Base-by-base conservation (phyloP, 2,888 invertebrate species). In the Calliphora vomitoria region DNA sequence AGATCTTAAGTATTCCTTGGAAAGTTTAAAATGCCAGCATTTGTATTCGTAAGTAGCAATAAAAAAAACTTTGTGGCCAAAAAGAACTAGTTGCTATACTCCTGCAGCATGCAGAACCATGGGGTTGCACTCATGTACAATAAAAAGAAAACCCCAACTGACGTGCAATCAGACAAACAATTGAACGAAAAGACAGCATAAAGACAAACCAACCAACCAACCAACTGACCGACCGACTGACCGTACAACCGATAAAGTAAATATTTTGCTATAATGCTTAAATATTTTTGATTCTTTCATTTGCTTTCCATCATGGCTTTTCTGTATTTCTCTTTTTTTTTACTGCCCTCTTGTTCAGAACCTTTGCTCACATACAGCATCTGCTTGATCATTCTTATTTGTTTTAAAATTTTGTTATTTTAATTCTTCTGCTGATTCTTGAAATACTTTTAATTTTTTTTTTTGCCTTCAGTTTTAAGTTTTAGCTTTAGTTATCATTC, bases 81-180 rank as follows among this genome's bases (percentile, higher is more conserved):
- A 53, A 44, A 13, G 80, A 80, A 80, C 31, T 35, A 35, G 47
- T 47, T 13, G 10, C 13, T 80, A 85, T 80, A 69, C 47, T 75
- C 75, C 62, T 58, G 64, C 38, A 75, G 6, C 25, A 60, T 47
- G n/a, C 8, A 60, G 58, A 66, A 64, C 58, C 74, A 75, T 58
- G 64, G 81, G 81, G 13, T 60, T 75, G 75, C 41, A 55, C 35
- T 82, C 25, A 50, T 4, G 25, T 8, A 18, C 53, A 53, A 55
- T 25, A 25, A 25, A 25, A 25, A 20, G 18, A 18, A 55, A 20
- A 10, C 18, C 20, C 8, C 38, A 55, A 58, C 13, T 84, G 79
- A 85, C 71, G 79, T 62, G 18, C 25, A 60, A 75, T 69, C 38
- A 62, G 76, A 62, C 85, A 62, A 72, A 79, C 20, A 13, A 72